Evolutionary conservation across 2,888 invertebrate genomes (phyloP).

Genomic region (Stramonita haemastoma): DNA sequence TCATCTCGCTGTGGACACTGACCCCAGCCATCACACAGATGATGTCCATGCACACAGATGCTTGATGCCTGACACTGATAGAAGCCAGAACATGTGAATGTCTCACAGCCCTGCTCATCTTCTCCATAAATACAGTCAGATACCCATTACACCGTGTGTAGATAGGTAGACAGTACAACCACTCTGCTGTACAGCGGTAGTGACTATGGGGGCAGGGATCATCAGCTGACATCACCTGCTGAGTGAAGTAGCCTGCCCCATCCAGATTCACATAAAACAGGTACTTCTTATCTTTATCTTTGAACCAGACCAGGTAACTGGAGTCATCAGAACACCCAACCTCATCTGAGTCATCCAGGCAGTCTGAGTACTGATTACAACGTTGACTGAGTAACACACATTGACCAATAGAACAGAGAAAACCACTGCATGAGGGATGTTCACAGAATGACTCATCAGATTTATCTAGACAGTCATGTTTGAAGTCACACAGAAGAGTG

Average conservation of each 20-base stretch:
- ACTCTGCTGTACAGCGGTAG: not conserved
- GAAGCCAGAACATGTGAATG: not conserved
- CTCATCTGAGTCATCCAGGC: not conserved
- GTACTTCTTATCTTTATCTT: not conserved
- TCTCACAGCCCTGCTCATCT: not conserved
- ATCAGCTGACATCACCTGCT: not conserved
- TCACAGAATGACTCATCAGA: not conserved
- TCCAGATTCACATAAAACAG: not conserved
- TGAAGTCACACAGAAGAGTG: not conserved
- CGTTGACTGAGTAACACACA: not conserved
- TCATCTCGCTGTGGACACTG: not conserved
- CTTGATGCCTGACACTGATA: not conserved
- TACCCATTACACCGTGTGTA: not conserved
- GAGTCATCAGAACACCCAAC: not conserved
- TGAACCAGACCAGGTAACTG: not conserved
- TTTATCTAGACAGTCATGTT: not conserved
- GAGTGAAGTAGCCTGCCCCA: not conserved
- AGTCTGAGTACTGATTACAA: not conserved
- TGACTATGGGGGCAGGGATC: not conserved
- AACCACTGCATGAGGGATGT: not conserved
- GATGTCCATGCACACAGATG: not conserved
- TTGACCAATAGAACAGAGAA: not conserved
- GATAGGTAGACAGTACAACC: conserved; percentile 2
- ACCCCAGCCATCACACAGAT: conserved; percentile 6
- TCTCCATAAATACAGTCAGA: not conserved